Conservation (phyloP, 2,113 vertebrate species). For the Chaetodon auriga region DNA sequence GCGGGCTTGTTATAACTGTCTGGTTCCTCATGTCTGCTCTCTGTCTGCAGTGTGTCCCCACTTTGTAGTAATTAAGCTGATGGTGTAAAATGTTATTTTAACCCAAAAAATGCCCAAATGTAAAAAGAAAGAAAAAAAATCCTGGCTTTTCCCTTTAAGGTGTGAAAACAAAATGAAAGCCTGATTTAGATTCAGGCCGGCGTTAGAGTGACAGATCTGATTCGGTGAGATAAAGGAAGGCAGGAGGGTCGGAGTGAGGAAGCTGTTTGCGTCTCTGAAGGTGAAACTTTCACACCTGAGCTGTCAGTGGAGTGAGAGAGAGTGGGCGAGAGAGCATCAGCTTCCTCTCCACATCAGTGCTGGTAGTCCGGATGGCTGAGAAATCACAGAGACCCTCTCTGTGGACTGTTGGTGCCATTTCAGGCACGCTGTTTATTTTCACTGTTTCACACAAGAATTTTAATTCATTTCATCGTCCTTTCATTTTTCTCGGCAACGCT, state of each 20-base stretch:
- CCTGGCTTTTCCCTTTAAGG: not conserved
- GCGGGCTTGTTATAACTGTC: no score
- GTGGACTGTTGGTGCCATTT: conserved; percentile 92
- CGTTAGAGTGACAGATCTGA: not conserved
- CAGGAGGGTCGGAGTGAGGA: not conserved
- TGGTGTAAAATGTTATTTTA: not conserved
- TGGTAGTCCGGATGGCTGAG: conserved; percentile 85
- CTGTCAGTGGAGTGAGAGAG: conserved; percentile 55
- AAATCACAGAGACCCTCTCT: conserved; percentile 90
- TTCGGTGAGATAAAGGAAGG: conserved; percentile 67
- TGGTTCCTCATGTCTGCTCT: not conserved
- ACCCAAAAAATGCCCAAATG: not conserved
- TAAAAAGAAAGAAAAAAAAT: no score
- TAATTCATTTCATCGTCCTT: conserved; percentile 91
- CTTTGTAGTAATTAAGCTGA: not conserved
- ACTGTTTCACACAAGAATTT: conserved; percentile 97
- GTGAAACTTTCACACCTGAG: conserved; percentile 92
- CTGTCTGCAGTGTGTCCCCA: not conserved
- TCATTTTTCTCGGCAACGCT: conserved; percentile 80
- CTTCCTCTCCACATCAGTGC: conserved; percentile 77
- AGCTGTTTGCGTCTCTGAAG: conserved; percentile 80
- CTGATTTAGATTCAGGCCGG: not conserved
- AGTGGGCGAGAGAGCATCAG: not conserved
- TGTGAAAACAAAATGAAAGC: not conserved
- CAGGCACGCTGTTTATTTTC: conserved; percentile 99